Evolutionary conservation across 2,888 invertebrate species (phyloP), one percentile per base, ranked within the genome.

Genomic region (Microdon myrmicae): DNA sequence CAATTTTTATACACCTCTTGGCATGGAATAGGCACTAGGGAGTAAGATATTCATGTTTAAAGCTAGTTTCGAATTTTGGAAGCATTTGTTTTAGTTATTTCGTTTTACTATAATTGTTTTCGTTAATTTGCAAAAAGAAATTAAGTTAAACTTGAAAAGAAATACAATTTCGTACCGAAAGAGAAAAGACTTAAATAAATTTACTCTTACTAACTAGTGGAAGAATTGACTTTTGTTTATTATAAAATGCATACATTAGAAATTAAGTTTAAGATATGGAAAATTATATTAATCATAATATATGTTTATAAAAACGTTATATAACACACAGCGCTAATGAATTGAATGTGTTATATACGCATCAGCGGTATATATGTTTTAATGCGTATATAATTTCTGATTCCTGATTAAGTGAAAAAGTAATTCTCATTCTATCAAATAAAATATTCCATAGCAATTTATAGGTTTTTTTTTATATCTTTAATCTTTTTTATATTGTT

Each of bases 221-320:
- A 64, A 64, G 64, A 64, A 53, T 64, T 64, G 64, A 64, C 64
- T 70, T 70, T 70, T 58, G 56, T 66, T 70, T 68, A 68, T 64
- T 68, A 58, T 68, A 67, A 60, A 68, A 56, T 66, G 47, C 58
- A 60, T 48, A 47, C 48, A 67, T 49, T 55, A 44, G 34, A 34
- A 32, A 60, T 34, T 54, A 37, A 45, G 45, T 53, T 48, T 44
- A 49, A 61, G 51, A 56, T 44, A 61, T 64, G 53, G 20, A 55
- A 51, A 48, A 53, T 41, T 37, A 17, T 17, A 43, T 20, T 12
- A 43, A 38, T 29, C 26, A 22, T 8, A 20, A n/a, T 12, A 22
- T 25, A 38, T 14, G 23, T 19, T 20, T 49, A 66, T 60, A 29
- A 61, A 39, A 47, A 51, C n/a, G 41, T 58, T 64, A 58, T 53